phyloP scores from a whole-genome alignment of 2,797 vertebrate genomes.

The Muscicapa comitata region DNA sequence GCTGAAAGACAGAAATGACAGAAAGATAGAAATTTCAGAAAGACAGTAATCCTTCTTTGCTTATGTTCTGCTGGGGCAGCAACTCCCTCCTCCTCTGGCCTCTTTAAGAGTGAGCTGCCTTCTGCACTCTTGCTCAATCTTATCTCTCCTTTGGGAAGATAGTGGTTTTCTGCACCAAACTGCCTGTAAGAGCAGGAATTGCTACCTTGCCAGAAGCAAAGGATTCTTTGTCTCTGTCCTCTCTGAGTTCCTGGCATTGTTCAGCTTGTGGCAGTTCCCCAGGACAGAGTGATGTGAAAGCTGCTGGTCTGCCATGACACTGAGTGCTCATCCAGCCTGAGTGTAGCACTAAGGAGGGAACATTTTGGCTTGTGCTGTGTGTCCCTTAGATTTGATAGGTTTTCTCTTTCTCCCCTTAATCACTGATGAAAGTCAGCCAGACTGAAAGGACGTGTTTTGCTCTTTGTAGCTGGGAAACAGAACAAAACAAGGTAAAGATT shows the following conservation, averaged over 20 bases:
- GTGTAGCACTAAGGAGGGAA: not conserved
- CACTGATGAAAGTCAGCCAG: constrained; percentile 42
- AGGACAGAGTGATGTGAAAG: not conserved
- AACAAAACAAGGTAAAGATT: constrained; percentile 49
- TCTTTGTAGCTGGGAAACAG: constrained; percentile 50
- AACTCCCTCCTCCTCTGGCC: not conserved
- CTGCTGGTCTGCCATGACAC: not conserved
- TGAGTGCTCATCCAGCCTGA: not conserved
- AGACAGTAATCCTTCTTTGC: not conserved
- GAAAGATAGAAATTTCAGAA: not conserved
- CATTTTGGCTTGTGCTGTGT: not conserved
- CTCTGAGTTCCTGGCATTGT: not conserved
- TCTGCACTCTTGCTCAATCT: not conserved
- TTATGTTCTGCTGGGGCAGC: not conserved
- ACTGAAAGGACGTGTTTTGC: constrained; percentile 38
- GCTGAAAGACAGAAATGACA: not conserved
- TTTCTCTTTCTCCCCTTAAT: constrained; percentile 1
- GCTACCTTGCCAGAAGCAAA: not conserved
- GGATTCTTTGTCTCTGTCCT: not conserved
- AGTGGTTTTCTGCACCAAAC: not conserved
- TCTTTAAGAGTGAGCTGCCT: not conserved
- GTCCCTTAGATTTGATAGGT: not conserved
- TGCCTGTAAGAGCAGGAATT: not conserved
- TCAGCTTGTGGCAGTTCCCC: not conserved
- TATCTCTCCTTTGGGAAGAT: not conserved